Evolutionary conservation across 1,140 invertebrate genomes (phyloP).

Genomic region (Lepidurus couesii): DNA sequence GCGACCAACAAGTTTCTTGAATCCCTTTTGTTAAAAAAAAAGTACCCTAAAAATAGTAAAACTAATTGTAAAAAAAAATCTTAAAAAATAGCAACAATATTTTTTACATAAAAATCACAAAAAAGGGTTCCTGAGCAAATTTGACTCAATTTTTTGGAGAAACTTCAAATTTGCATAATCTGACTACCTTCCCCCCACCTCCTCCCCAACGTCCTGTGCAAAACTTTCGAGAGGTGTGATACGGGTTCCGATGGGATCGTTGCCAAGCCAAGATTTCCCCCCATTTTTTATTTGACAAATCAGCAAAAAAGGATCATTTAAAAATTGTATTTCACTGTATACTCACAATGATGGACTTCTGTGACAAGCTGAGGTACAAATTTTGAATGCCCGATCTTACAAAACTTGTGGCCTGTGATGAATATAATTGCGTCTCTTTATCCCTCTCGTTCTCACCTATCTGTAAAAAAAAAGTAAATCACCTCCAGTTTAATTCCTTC

Average conservation of each 20-base stretch:
- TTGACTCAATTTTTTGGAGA: no score
- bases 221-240: neutral
- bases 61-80: slow-evolving; percentile 3
- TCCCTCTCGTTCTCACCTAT: neutral
- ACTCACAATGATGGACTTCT: neutral
- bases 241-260: slow-evolving; percentile 6
- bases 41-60: neutral
- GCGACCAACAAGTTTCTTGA: neutral
- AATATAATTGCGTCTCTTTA: slow-evolving; percentile 4
- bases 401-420: slow-evolving; percentile 21
- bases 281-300: neutral
- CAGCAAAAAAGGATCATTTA: neutral
- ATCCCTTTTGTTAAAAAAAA: neutral
- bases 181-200: neutral
- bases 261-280: neutral
- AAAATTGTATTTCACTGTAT: slow-evolving; percentile 21
- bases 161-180: no score
- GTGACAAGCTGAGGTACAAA: slow-evolving; percentile 13
- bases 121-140: no score
- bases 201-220: neutral
- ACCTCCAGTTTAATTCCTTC: neutral
- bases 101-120: neutral
- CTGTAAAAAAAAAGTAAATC: neutral
- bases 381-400: slow-evolving; percentile 22
- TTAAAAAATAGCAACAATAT: neutral